A percentile compares a stretch with the other conserved stretches of the same genome.
These are phyloP conservation scores for Phrynocephalus vlangalii DNA, from an alignment of 2,797 vertebrate genomes.

Conservation along the genomic window DNA sequence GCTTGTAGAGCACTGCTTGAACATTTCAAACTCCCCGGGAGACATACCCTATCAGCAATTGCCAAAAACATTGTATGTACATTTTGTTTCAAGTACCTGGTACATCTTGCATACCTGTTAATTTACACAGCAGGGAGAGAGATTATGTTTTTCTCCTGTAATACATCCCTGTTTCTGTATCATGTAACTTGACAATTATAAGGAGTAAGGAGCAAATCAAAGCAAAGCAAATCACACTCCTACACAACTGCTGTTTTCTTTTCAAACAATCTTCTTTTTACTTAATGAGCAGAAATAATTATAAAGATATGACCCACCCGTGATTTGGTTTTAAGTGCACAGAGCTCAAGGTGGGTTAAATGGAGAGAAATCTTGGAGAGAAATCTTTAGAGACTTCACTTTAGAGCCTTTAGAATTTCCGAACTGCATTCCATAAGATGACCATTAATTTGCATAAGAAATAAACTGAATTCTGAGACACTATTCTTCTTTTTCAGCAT, in stretches of 20 bases:
- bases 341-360: constrained; percentile 19
- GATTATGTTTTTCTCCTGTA: not conserved
- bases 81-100: constrained; percentile 3
- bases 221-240: constrained; percentile 5
- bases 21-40: constrained; percentile 5
- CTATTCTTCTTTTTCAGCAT: no score
- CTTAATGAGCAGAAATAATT: constrained; percentile 23
- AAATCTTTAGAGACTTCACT: no score
- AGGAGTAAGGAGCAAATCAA: not conserved
- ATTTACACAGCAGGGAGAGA: constrained; percentile 16
- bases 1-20: not conserved
- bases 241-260: constrained; percentile 5
- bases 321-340: not conserved
- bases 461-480: not conserved
- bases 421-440: not conserved
- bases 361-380: not conserved
- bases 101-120: not conserved
- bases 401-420: not conserved
- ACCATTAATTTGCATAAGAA: not conserved
- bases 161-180: constrained; percentile 3
- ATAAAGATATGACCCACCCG: not conserved
- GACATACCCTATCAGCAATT: not conserved
- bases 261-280: not conserved
- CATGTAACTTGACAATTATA: constrained; percentile 10
- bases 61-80: not conserved